A percentile compares a stretch with the other conserved stretches of the same genome.
phyloP scores from a whole-genome alignment of 2,888 invertebrate genomes.

The Argyra leucocephala region DNA sequence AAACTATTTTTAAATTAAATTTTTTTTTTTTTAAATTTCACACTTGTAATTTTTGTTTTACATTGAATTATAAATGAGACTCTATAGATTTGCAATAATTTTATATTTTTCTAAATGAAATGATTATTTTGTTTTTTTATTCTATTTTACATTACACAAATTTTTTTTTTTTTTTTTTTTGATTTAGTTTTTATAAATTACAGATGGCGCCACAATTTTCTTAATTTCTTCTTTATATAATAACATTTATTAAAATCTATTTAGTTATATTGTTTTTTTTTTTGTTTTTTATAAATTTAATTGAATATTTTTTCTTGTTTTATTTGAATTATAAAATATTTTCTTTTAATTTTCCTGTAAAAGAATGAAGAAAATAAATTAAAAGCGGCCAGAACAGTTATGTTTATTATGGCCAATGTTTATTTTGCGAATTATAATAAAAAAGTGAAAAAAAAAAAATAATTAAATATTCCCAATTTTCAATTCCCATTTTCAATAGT shows the following conservation, averaged over 20 bases:
- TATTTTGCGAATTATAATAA: too few relatives aligned
- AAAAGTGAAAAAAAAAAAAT: too few relatives aligned
- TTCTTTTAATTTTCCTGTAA: neutral
- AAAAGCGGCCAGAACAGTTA: too few relatives aligned
- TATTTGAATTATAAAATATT: neutral
- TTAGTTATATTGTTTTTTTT: neutral
- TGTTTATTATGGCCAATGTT: too few relatives aligned
- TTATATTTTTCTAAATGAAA: neutral
- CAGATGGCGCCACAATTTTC: neutral
- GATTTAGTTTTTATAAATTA: neutral
- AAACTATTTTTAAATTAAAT: neutral
- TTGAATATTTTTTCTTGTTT: neutral
- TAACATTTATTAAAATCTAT: neutral
- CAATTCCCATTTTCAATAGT: too few relatives aligned
- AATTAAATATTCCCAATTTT: too few relatives aligned
- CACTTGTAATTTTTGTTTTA: neutral
- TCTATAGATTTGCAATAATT: too few relatives aligned
- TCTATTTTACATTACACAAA: neutral
- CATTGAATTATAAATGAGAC: too few relatives aligned
- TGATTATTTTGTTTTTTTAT: neutral
- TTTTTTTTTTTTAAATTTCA: neutral
- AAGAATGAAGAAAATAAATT: too few relatives aligned
- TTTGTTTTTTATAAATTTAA: neutral
- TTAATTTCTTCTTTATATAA: neutral
- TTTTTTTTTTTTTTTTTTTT: neutral